Percentiles rank a stretch among this genome's conserved stretches.
phyloP scores from a whole-genome alignment of 2,113 vertebrate species.

The Sapayoa aenigma region DNA sequence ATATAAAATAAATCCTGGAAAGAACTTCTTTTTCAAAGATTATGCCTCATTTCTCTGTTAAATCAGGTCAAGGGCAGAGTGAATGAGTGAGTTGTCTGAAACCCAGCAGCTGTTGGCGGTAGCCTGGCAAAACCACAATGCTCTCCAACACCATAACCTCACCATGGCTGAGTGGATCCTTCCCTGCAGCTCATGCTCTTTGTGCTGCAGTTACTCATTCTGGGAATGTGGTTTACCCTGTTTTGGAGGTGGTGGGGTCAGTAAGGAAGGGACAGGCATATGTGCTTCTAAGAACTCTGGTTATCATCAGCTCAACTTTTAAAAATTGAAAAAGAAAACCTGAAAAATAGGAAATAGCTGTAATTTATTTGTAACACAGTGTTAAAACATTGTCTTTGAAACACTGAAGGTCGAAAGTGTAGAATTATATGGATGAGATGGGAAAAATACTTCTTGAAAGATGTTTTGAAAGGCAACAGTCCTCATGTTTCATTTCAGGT shows the following conservation, averaged over 20 bases:
- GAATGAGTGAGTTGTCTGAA: background rate
- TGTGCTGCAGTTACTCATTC: background rate
- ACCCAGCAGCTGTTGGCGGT: background rate
- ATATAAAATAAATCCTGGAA: background rate
- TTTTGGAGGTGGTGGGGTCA: background rate
- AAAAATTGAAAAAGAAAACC: background rate
- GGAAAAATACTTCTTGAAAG: background rate
- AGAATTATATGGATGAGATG: background rate
- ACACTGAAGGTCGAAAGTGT: background rate
- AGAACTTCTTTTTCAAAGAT: background rate
- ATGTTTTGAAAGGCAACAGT: background rate
- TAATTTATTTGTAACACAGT: background rate
- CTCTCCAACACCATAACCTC: background rate
- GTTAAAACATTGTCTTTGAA: background rate
- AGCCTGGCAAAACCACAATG: background rate
- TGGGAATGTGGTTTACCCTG: background rate
- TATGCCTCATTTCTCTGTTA: background rate
- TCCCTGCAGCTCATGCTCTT: rapidly evolving
- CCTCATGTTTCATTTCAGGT: background rate
- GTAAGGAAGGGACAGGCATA: rapidly evolving
- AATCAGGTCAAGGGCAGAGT: background rate
- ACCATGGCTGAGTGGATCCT: rapidly evolving
- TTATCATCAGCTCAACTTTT: background rate
- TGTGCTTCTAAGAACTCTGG: background rate
- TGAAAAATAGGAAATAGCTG: background rate